Evolutionary conservation across 2,113 vertebrate species (phyloP).

Genomic region (Dinomys branickii): DNA sequence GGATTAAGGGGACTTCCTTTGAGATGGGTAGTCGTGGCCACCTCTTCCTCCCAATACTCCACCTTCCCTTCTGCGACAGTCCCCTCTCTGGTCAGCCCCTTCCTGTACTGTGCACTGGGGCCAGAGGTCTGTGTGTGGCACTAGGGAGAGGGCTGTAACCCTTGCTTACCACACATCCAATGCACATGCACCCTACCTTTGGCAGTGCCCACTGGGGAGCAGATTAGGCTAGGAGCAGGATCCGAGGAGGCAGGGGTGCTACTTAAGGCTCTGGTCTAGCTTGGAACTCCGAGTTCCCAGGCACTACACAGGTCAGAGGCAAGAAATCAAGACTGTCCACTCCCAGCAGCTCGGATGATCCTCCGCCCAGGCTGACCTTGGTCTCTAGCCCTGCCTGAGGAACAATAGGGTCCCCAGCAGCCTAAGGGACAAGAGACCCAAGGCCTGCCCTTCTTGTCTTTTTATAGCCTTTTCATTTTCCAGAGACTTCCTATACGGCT

Average conservation of each 20-base stretch:
- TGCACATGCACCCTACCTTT: no score
- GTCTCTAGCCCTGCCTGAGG: slow-evolving; percentile 85
- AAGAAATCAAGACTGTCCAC: slow-evolving; percentile 90
- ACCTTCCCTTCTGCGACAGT: not conserved
- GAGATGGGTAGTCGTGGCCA: not conserved
- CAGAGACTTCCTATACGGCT: not conserved
- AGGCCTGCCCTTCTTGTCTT: not conserved
- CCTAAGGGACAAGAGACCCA: slow-evolving; percentile 67
- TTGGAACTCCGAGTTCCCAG: not conserved
- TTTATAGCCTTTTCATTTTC: not conserved
- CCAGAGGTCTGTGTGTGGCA: not conserved
- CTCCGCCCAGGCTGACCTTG: slow-evolving; percentile 88
- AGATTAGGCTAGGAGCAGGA: not conserved
- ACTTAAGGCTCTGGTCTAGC: not conserved
- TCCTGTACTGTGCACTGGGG: not conserved
- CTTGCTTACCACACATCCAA: accelerated
- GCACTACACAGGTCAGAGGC: slow-evolving; percentile 88
- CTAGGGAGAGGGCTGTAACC: no score
- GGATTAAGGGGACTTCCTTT: not conserved
- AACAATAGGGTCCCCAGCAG: slow-evolving; percentile 77
- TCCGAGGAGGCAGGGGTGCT: not conserved
- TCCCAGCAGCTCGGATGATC: slow-evolving; percentile 84
- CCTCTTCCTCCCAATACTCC: not conserved
- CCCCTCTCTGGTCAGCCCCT: not conserved
- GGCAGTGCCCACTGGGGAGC: accelerated